Conservation (phyloP, 2,113 vertebrate species). For the Helogale parvula region DNA sequence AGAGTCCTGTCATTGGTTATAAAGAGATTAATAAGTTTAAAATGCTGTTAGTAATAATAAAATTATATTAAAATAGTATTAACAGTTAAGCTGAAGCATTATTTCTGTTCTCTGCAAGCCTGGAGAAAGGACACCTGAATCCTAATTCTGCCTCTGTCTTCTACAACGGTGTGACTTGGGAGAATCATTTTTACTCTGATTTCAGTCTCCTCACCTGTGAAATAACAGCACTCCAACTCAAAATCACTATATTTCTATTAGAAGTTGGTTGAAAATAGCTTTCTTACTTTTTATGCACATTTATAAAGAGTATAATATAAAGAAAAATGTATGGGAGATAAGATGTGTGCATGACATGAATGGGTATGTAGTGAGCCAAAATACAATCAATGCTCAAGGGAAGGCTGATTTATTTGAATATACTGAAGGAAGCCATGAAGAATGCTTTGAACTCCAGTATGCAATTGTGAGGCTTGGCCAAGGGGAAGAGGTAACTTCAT, state of each 20-base stretch:
- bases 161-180: background rate
- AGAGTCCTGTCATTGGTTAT: background rate
- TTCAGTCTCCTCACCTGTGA: background rate
- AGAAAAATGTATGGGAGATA: background rate
- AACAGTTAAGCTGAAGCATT: background rate
- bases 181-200: background rate
- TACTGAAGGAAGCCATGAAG: background rate
- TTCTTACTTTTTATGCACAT: background rate
- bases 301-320: background rate
- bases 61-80: background rate
- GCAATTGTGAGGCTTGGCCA: no score
- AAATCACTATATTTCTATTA: background rate
- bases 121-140: background rate
- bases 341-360: background rate
- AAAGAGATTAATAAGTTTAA: background rate
- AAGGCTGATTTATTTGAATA: background rate
- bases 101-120: background rate
- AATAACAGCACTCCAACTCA: background rate
- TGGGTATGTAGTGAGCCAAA: background rate
- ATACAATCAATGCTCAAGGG: background rate
- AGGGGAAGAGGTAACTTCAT: background rate
- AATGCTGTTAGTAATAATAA: background rate
- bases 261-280: background rate
- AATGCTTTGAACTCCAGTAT: rapidly evolving
- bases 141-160: background rate